phyloP scores from a whole-genome alignment of 1,140 invertebrate species.

The Pseudomyrmex concolor region DNA sequence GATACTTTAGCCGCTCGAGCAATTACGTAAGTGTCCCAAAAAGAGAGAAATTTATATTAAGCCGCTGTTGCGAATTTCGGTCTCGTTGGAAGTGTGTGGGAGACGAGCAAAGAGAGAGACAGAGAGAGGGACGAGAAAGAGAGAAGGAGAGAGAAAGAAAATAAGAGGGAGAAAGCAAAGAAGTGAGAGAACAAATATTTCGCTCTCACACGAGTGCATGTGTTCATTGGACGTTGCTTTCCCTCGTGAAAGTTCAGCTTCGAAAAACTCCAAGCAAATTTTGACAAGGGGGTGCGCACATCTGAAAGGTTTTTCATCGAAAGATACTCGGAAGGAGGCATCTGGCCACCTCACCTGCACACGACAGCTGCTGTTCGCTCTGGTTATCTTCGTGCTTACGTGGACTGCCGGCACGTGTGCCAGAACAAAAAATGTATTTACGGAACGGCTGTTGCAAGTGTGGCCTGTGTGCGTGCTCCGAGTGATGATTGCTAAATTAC shows the following conservation, averaged over 20 bases:
- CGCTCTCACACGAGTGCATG: constrained; percentile 9
- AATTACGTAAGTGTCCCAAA: constrained; percentile 27
- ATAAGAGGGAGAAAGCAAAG: neutral
- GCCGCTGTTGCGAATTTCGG: constrained; percentile 7
- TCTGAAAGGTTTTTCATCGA: constrained; percentile 26
- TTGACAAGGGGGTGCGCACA: neutral
- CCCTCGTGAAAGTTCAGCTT: constrained; percentile 59
- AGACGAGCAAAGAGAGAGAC: neutral
- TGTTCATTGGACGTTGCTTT: constrained; percentile 32
- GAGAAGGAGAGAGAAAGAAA: neutral
- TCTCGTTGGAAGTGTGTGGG: constrained; percentile 27
- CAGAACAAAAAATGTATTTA: constrained; percentile 68
- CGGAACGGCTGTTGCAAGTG: constrained; percentile 36
- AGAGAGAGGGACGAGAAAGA: neutral
- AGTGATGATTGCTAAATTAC: constrained; percentile 8
- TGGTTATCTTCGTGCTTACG: constrained; percentile 71
- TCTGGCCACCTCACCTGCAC: constrained; percentile 61
- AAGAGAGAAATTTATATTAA: neutral
- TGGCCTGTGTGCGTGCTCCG: constrained; percentile 4
- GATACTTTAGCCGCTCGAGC: neutral
- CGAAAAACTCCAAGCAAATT: constrained; percentile 46
- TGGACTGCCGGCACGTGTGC: constrained; percentile 65
- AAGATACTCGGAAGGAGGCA: constrained; percentile 66
- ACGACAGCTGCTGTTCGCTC: constrained; percentile 67
- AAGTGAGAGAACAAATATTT: neutral